Percentiles rank a stretch among this genome's conserved stretches.
phyloP scores from a whole-genome alignment of 2,888 invertebrate species.

The Drosophila emarginata region DNA sequence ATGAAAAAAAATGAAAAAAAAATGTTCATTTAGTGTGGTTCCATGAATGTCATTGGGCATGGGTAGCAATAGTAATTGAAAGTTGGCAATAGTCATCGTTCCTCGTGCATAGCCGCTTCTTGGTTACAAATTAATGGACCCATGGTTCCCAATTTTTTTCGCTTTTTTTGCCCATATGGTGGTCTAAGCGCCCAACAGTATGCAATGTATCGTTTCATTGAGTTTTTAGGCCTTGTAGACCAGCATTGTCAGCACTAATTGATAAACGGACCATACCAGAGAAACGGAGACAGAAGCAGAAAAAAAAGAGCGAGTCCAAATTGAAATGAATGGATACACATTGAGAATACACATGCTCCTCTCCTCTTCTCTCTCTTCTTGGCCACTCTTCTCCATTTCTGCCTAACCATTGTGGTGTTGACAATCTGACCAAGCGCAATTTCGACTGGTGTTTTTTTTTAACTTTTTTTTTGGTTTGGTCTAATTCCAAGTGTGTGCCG shows the following conservation, averaged over 20 bases:
- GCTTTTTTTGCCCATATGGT: not conserved
- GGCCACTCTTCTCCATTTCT: not conserved
- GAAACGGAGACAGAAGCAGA: not conserved
- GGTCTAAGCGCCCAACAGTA: conserved; percentile 12
- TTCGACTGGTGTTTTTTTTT: conserved; percentile 7
- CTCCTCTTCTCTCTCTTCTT: not conserved
- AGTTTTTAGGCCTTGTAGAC: conserved; percentile 14
- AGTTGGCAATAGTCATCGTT: not conserved
- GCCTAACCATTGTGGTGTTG: conserved; percentile 21
- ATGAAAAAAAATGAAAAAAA: conserved; percentile 2
- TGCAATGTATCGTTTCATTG: conserved; percentile 23
- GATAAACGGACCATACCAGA: conserved; percentile 39
- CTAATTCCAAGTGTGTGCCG: conserved; percentile 13
- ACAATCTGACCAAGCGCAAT: conserved; percentile 18
- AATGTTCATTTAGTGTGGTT: not conserved
- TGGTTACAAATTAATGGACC: not conserved
- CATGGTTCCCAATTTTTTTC: not conserved
- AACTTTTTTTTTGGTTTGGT: conserved; percentile 19
- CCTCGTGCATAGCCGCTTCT: too few relatives aligned
- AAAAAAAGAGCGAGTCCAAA: conserved; percentile 21
- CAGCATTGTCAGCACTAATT: conserved; percentile 56
- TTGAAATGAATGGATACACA: conserved; percentile 38
- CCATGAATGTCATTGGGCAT: not conserved
- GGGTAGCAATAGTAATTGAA: not conserved
- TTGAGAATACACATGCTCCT: not conserved